Conservation (phyloP, 2,797 vertebrate genomes). For the Sylvilagus floridanus region DNA sequence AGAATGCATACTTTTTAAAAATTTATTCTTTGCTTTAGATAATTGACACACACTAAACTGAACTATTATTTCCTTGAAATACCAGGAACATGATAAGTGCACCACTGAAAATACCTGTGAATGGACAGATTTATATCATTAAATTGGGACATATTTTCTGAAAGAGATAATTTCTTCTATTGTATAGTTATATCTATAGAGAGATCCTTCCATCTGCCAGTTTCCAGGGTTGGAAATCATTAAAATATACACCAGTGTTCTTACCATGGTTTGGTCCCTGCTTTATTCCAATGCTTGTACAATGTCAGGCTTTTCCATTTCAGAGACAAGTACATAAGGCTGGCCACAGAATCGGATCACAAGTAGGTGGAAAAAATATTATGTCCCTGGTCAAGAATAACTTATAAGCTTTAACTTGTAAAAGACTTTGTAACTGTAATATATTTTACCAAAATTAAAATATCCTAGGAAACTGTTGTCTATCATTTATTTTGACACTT, state of each 20-base stretch:
- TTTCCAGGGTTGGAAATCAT: background rate
- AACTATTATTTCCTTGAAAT: background rate
- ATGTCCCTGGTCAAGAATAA: background rate
- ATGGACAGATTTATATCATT: slow-evolving; percentile 6
- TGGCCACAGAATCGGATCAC: background rate
- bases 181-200: background rate
- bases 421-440: background rate
- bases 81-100: background rate
- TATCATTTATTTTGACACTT: background rate
- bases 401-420: background rate
- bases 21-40: background rate
- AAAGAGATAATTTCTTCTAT: background rate
- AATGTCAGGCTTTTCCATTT: background rate
- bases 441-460: background rate
- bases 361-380: background rate
- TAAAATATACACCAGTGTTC: background rate
- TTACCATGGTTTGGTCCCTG: background rate
- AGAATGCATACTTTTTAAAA: background rate
- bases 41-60: background rate
- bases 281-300: background rate
- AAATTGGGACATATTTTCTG: slow-evolving; percentile 11
- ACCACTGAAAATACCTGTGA: background rate
- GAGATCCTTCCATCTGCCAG: background rate
- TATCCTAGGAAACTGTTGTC: background rate
- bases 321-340: background rate